These are phyloP conservation scores for Garrulus glandarius DNA, from an alignment of 2,797 vertebrate species.

Conservation along the genomic window DNA sequence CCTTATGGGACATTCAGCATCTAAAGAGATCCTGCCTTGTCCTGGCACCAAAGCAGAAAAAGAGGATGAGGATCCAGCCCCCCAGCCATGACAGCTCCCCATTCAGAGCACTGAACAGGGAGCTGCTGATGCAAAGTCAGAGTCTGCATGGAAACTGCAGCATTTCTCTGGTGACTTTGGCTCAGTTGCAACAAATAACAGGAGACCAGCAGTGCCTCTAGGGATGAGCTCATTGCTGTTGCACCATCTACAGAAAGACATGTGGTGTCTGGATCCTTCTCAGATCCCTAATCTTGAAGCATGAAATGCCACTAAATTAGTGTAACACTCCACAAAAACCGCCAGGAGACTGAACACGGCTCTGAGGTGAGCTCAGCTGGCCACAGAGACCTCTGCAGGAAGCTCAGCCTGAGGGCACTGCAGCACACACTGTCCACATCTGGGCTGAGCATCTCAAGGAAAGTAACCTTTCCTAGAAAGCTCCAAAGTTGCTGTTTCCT, in stretches of 20 bases:
- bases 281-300: background rate
- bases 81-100: rapidly evolving
- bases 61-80: background rate
- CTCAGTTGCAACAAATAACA: background rate
- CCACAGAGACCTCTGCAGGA: background rate
- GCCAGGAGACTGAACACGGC: rapidly evolving
- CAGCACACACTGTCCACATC: rapidly evolving
- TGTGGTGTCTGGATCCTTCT: background rate
- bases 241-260: background rate
- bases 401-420: background rate
- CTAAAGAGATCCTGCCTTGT: background rate
- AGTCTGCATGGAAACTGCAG: background rate
- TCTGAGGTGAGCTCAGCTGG: background rate
- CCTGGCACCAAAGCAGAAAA: background rate
- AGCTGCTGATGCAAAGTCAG: background rate
- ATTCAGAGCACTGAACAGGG: background rate
- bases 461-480: background rate
- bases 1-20: background rate
- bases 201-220: background rate
- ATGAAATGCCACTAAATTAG: background rate
- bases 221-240: background rate
- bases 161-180: background rate
- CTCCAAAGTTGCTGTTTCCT: background rate
- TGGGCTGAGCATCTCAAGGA: background rate
- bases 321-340: background rate